These are phyloP conservation scores for Ophthalmolycus amberensis DNA, from an alignment of 2,113 vertebrate genomes.

Conservation along the genomic window DNA sequence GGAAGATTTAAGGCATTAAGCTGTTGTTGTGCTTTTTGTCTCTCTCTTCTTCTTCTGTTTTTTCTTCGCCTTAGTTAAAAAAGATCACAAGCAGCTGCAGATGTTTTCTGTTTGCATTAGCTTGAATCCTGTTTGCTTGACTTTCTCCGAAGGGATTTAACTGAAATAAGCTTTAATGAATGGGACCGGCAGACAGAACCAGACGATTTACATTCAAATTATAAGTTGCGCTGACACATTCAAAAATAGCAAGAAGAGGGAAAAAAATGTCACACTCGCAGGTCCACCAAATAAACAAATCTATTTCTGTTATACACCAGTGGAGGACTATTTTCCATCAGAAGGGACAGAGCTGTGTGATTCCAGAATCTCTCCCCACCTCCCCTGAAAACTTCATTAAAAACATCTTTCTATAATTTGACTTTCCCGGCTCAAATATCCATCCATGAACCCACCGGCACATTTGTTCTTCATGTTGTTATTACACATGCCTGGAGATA, in stretches of 20 bases:
- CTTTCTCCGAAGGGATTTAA: constrained; percentile 25
- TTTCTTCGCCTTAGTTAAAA: constrained; percentile 17
- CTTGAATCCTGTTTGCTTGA: constrained; percentile 19
- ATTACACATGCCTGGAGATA: constrained; percentile 47
- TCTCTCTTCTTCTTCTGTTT: neutral
- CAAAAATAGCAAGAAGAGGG: constrained; percentile 35
- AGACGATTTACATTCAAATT: constrained; percentile 53
- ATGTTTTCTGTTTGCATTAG: constrained; percentile 53
- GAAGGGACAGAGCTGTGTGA: neutral
- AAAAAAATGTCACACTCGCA: neutral
- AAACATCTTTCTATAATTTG: constrained; percentile 5
- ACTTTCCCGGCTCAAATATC: constrained; percentile 21
- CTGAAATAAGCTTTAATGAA: constrained; percentile 49
- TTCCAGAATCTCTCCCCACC: neutral
- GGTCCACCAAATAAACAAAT: constrained; percentile 49
- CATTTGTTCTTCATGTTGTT: constrained; percentile 16
- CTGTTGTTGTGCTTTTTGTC: constrained; percentile 3
- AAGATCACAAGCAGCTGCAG: constrained; percentile 54
- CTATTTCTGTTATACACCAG: constrained; percentile 25
- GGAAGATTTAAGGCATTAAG: constrained; percentile 57
- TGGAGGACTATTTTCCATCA: constrained; percentile 14
- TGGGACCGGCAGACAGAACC: constrained; percentile 3
- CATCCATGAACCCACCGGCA: constrained; percentile 5
- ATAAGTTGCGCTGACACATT: constrained; percentile 21
- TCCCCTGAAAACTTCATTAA: constrained; percentile 18